phyloP scores from a whole-genome alignment of 2,113 vertebrate species.

The Apodemus speciosus region DNA sequence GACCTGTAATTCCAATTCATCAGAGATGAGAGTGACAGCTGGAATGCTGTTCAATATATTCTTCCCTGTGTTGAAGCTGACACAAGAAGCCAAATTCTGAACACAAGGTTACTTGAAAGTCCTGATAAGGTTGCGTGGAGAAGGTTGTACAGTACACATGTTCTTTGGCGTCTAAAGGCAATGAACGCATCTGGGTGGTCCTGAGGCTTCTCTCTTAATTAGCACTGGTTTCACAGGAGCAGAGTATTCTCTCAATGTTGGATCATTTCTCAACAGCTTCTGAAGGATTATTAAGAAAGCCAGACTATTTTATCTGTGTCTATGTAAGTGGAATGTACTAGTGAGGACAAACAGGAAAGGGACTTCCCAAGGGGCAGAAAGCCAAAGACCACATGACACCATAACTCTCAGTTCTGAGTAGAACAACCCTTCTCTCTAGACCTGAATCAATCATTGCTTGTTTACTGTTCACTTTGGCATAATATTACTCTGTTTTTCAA shows the following conservation, averaged over 20 bases:
- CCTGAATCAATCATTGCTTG: neutral
- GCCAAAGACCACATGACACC: neutral
- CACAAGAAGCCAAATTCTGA: conserved; percentile 48
- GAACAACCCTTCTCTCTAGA: neutral
- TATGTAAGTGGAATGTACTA: neutral
- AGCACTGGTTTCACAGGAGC: neutral
- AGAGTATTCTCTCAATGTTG: neutral
- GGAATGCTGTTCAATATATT: neutral
- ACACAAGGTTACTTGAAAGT: neutral
- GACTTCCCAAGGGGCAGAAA: neutral
- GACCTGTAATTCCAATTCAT: conserved; percentile 42
- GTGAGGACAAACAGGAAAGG: neutral
- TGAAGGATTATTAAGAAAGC: neutral
- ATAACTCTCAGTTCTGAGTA: neutral
- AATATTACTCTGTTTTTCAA: neutral
- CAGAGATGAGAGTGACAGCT: conserved; percentile 42
- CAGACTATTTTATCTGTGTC: neutral
- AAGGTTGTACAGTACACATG: neutral
- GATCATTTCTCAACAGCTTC: conserved; percentile 17
- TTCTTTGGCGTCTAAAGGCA: neutral
- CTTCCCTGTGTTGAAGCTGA: conserved; percentile 53
- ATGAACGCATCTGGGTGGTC: neutral
- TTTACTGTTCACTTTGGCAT: neutral
- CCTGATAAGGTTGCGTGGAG: neutral
- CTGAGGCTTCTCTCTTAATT: neutral